Evolutionary conservation across 2,888 invertebrate species (phyloP), one percentile per base, ranked within the genome.

Genomic region (Timema podura): DNA sequence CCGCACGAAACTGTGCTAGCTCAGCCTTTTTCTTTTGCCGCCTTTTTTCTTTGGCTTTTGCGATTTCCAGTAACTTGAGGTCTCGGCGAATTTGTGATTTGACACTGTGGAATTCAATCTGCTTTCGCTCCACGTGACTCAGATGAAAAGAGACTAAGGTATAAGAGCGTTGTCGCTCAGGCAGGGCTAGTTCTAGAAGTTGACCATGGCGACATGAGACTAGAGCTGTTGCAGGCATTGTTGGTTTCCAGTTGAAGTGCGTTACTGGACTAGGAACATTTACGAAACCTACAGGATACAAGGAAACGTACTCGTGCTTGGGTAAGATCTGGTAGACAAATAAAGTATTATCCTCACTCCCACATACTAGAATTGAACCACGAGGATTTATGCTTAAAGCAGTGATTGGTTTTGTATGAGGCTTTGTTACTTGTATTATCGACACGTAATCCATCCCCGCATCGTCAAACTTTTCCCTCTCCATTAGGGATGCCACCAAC

Each of bases 51-150:
- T 87, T 85, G 74, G 81, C 79, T 46, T 77, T 77, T 74, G 87
- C 85, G 46, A 85, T 85, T 71, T 85, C 85, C 65, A 81, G 81
- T 2, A 87, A 82, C 73, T 86, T 84, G n/a, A 87, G 79, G 66
- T 91, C 86, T 67, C 86, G 80, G 5, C 85, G 78, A 71, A 89
- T 86, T 68, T 82, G 82, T 46, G 88, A 85, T 78, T 89, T 89
- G 2, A 87, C 84, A 0, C 88, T 86, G 10, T 79, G 79, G 76
- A 89, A 89, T 69, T 81, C 80, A 5, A 85, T 83, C 15, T 75
- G 73, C 71, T 79, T 80, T 0, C 80, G 75, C n/a, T 77, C 73
- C 13, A 82, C 75, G 11, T 81, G 74, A 0, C 77, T 70, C 7
- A 86, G 76, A 51, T 81, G 75, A 73, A 81, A 87, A 0, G 85